phyloP scores from a whole-genome alignment of 2,113 vertebrate species.

The Mystacornis crossleyi region DNA sequence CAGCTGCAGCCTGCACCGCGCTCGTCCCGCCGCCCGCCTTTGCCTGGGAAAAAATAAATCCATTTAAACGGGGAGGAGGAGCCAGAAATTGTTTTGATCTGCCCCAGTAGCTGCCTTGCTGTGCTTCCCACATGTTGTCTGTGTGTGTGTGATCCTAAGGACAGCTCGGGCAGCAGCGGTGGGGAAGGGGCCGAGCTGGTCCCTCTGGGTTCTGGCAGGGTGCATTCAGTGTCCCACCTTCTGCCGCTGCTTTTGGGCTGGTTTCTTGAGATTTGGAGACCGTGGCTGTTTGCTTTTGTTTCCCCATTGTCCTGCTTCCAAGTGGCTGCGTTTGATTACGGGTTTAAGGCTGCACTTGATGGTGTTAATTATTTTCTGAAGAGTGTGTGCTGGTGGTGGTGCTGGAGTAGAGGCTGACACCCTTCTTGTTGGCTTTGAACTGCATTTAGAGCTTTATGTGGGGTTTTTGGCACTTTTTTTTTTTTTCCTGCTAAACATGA shows the following conservation, averaged over 20 bases:
- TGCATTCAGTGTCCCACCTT: fast-evolving
- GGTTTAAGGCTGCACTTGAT: neutral
- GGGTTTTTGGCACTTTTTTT: neutral
- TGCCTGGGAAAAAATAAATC: neutral
- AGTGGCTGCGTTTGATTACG: fast-evolving
- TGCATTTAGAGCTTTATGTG: neutral
- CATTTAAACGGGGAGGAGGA: neutral
- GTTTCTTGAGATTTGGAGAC: fast-evolving
- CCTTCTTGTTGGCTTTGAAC: neutral
- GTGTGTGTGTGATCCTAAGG: fast-evolving
- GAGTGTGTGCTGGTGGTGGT: neutral
- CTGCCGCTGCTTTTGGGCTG: neutral
- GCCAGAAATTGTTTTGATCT: neutral
- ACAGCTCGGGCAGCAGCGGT: fast-evolving
- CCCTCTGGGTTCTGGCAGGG: fast-evolving
- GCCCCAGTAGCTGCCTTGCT: neutral
- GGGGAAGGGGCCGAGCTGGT: neutral
- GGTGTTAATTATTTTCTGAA: neutral
- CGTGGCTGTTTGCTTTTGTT: neutral
- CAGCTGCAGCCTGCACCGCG: neutral
- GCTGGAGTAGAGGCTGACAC: neutral
- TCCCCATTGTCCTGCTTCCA: neutral
- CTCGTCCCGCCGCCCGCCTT: neutral
- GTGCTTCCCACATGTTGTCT: neutral
- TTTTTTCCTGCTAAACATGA: neutral